Conservation (phyloP, 53 echinoderm and acorn worm species). For the Holothuria scabra region DNA sequence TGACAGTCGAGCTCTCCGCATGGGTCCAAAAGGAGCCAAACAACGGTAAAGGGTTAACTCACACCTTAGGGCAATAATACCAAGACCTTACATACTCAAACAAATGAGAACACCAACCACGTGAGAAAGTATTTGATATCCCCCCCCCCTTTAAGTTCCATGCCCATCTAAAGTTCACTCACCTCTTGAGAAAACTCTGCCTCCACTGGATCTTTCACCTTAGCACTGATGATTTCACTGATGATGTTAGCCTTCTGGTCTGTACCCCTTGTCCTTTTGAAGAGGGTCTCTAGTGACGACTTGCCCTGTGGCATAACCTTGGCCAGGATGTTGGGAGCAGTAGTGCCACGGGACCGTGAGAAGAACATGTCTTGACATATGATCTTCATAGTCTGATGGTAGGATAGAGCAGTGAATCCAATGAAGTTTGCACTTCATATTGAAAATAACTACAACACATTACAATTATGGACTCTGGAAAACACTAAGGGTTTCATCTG, state of each 20-base stretch:
- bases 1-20: too few species aligned
- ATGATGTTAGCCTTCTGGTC: conserved; percentile 87
- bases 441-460: too few species aligned
- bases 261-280: conserved; percentile 72
- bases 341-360: conserved; percentile 75
- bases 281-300: conserved; percentile 81
- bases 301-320: conserved; percentile 71
- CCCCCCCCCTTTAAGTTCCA: too few species aligned
- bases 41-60: too few species aligned
- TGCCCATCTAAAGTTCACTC: not conserved
- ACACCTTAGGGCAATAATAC: too few species aligned
- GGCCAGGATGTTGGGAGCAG: conserved; percentile 68
- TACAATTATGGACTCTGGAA: too few species aligned
- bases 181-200: conserved; percentile 87
- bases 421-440: too few species aligned
- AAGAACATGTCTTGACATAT: conserved; percentile 99
- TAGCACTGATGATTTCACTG: conserved; percentile 74
- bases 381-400: conserved; percentile 78
- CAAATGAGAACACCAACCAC: too few species aligned
- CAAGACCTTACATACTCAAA: too few species aligned
- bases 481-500: too few species aligned
- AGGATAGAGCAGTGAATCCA: not conserved
- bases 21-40: too few species aligned
- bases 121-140: too few species aligned
- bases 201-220: conserved; percentile 76